These are phyloP conservation scores for Nowickia ferox DNA, from an alignment of 2,888 invertebrate genomes.

Conservation along the genomic window DNA sequence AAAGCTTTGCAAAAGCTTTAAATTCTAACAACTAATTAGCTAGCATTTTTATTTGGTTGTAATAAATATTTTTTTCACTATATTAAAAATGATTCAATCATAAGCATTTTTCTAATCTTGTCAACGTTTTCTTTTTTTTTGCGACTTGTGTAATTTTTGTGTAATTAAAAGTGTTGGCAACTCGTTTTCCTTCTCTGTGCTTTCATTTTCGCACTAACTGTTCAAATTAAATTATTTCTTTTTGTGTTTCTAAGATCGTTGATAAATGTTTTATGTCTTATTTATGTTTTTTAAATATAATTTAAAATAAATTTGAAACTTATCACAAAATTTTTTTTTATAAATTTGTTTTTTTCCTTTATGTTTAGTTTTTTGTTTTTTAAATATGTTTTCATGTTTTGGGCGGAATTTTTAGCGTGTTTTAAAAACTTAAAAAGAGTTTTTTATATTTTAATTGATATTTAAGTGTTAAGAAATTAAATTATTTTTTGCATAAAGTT, in stretches of 20 bases:
- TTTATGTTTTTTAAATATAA: constrained; percentile 62
- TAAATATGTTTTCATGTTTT: constrained; percentile 45
- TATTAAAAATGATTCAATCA: constrained; percentile 28
- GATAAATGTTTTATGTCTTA: constrained; percentile 48
- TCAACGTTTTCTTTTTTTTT: constrained; percentile 18
- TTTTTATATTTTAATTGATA: constrained; percentile 15
- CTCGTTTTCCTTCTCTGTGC: constrained; percentile 27
- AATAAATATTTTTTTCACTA: constrained; percentile 40
- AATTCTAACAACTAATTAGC: constrained; percentile 67
- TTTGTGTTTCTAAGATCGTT: constrained; percentile 24
- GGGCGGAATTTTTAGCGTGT: constrained; percentile 77
- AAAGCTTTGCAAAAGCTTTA: constrained; percentile 62
- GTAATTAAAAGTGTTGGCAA: constrained; percentile 52
- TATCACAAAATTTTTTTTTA: constrained; percentile 78
- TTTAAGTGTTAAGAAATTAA: constrained; percentile 32
- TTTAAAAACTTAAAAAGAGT: constrained; percentile 65
- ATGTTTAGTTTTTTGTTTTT: constrained; percentile 26
- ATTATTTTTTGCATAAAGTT: constrained; percentile 8
- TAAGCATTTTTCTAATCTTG: constrained; percentile 31
- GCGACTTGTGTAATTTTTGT: neutral
- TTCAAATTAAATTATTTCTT: constrained; percentile 17
- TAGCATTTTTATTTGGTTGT: constrained; percentile 50
- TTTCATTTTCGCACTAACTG: constrained; percentile 20
- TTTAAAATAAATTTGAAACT: constrained; percentile 75
- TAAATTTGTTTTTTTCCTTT: constrained; percentile 21